Base-by-base conservation (phyloP, 2,113 vertebrate species). In the Epinephelus cyanopodus region DNA sequence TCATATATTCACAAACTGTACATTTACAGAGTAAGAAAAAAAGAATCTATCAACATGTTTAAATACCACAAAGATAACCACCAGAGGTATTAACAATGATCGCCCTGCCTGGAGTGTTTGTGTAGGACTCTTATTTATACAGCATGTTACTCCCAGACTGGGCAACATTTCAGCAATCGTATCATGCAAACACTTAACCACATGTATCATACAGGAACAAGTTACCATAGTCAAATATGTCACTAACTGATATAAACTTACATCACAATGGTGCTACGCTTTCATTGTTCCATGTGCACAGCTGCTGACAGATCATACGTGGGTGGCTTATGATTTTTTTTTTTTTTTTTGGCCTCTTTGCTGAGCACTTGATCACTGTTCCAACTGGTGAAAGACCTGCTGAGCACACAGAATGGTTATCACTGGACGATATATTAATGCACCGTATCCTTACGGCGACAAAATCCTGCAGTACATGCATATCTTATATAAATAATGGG, bases 51-150 rank as follows among this genome's bases (percentile, higher is more conserved):
- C 48, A 84, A 84, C 86, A 84, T 80, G 42, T 92, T 91, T 92
- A 93, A 91, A 93, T 91, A 92, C 13, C 69, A 93, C 87, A 90
- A 82, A 85, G n/a, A 89, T 78, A 87, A 88, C 68, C 81, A 83
- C 69, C 85, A 79, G 42, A 85, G 6, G 73, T 75, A 87, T 37
- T 2, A 25, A 92, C 84, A 84, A 71, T 47, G 14, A 88, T 62
- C 72, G 79, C 62, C 77, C 53, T 50, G 58, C 70, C 62, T 73
- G 74, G 71, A 83, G 79, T 76, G 69, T 77, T 77, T 77, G 81
- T 72, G 76, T 70, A 45, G 63, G n/a, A 83, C 74, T 63, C 63
- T 53, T 56, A 18, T 83, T 73, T 54, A 72, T 77, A 88, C 67
- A 73, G 23, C 62, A 33, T 82, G n/a, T 78, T 47, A 58, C 67